These are phyloP conservation scores for Urosaurus nigricauda DNA, from an alignment of 2,797 vertebrate species.

Conservation along the genomic window DNA sequence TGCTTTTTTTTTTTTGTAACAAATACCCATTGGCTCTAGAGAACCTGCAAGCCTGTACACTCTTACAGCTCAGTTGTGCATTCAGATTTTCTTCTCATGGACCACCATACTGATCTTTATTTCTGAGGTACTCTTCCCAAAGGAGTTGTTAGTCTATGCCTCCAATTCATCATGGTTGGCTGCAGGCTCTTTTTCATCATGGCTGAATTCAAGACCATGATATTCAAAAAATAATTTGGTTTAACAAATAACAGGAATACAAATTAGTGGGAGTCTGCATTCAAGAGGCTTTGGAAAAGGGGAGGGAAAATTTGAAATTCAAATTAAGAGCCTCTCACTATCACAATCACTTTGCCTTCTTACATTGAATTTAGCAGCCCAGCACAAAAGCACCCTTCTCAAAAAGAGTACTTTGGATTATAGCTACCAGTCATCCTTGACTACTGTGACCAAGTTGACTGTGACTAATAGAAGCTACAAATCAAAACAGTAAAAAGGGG, in stretches of 20 bases:
- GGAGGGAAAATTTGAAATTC: neutral
- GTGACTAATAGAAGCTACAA: neutral
- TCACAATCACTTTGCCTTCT: neutral
- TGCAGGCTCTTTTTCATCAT: neutral
- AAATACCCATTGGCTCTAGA: neutral
- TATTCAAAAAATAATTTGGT: slow-evolving; percentile 8
- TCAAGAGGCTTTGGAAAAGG: neutral
- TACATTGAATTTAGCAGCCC: neutral
- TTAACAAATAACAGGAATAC: slow-evolving; percentile 1
- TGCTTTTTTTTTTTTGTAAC: neutral
- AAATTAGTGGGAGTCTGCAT: neutral
- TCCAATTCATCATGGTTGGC: neutral
- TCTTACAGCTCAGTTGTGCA: neutral
- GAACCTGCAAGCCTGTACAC: neutral
- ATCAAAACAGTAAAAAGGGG: no score
- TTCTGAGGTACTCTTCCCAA: neutral
- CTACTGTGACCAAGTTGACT: neutral
- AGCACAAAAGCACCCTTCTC: neutral
- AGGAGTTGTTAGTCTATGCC: neutral
- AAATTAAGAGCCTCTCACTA: neutral
- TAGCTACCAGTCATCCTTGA: neutral
- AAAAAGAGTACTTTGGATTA: neutral
- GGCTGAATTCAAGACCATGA: neutral
- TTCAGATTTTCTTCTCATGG: neutral
- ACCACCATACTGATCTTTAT: neutral